Percentiles rank a stretch among this genome's conserved stretches.
Evolutionary conservation across 2,888 invertebrate genomes (phyloP).

Genomic region (Caenorhabditis afra): DNA sequence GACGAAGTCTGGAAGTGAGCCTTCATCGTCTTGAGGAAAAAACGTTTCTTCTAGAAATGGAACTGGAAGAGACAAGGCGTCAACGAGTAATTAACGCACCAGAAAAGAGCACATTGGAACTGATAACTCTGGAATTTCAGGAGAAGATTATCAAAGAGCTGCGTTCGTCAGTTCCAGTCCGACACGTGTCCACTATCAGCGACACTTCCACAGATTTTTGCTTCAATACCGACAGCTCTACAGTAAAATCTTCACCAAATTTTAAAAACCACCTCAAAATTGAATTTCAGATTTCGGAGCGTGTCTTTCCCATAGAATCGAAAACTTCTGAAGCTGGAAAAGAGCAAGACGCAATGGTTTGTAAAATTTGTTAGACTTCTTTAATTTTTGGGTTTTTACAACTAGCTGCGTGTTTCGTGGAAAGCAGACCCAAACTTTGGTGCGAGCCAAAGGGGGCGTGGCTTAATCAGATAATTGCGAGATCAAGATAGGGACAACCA

Average conservation of each 20-base stretch:
- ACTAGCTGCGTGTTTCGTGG: too few relatives aligned
- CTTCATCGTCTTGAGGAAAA: conserved; percentile 54
- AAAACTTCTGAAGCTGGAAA: too few relatives aligned
- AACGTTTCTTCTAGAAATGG: conserved; percentile 55
- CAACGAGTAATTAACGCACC: conserved; percentile 16
- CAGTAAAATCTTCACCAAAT: not conserved
- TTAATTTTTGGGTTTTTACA: too few relatives aligned
- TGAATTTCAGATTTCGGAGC: too few relatives aligned
- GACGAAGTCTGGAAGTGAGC: conserved; percentile 44
- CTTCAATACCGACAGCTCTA: conserved; percentile 30
- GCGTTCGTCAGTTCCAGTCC: conserved; percentile 24
- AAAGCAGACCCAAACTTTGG: too few relatives aligned
- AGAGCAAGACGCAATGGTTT: too few relatives aligned
- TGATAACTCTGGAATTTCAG: conserved; percentile 32
- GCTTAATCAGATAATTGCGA: too few relatives aligned
- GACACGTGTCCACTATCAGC: conserved; percentile 47
- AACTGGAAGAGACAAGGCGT: conserved; percentile 43
- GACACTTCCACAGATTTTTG: conserved; percentile 44
- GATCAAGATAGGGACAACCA: too few relatives aligned
- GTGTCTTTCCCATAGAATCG: too few relatives aligned
- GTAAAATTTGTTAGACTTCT: too few relatives aligned
- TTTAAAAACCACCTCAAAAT: not conserved
- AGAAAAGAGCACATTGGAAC: too few relatives aligned
- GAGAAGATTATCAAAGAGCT: conserved; percentile 49
- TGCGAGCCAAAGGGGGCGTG: too few relatives aligned